Evolutionary conservation across 2,113 vertebrate genomes (phyloP), one percentile per base, ranked within the genome.

Genomic region (Eurypyga helias): DNA sequence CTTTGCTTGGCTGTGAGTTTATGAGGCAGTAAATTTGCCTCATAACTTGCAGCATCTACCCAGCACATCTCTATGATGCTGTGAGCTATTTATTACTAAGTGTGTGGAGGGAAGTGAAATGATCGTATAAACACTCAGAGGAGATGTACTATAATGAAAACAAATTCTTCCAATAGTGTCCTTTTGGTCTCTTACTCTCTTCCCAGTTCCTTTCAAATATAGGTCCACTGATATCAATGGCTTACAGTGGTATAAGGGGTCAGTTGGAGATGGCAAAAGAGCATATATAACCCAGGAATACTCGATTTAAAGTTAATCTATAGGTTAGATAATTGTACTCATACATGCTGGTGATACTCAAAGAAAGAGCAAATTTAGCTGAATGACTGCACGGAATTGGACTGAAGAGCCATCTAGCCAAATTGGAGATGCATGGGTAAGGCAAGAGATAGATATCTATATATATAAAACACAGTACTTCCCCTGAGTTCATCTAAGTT

Each of bases 1-100:
- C 51, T 97, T 98, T 93, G 95, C 83, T 98, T 80, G 41, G 38
- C 87, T 98, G 90, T 96, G 92, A 96, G 95, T 98, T 98, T 97
- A 97, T 96, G 85, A 98, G 72, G 89, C 93, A 95, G 90, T 94
- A 96, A 97, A 95, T 97, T 94, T 94, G 58, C 52, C 97, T 97
- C 84, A 64, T 96, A 97, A 87, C 70, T 88, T 94, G 73, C 55
- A 92, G 34, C 61, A 89, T 97, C 96, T 97, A 91, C 72, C 87
- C 87, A 95, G 77, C 64, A 93, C 17, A 96, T 97, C 76, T 94
- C 93, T 78, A 7, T 80, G 92, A 93, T 87, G 34, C 61, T 87
- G 76, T 66, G 81, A 97, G 90, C 66, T 96, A 87, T 96, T 97
- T 97, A 96, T 97, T 96, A 91, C 58, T 57, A 81, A 94, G 9